Evolutionary conservation across 2,888 invertebrate species (phyloP), one percentile per base, ranked within the genome.

Genomic region (Lasioglossum calceatum): DNA sequence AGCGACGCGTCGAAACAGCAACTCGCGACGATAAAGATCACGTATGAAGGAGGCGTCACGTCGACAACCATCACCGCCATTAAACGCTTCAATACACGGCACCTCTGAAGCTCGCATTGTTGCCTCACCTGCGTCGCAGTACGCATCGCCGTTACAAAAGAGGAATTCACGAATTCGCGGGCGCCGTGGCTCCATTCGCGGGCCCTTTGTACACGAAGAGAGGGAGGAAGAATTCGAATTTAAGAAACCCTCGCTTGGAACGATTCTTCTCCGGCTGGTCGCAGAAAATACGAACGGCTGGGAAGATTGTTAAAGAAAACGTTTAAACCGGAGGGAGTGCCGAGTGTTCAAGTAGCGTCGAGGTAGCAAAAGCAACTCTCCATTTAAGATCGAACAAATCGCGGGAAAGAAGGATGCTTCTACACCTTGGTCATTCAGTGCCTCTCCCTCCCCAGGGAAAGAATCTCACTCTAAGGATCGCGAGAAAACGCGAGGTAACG

Each of bases 1-100:
- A 91, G 90, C 90, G 88, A 77, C 88, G 90, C 87, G 90, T 90
- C 90, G 88, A 90, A 91, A 91, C 90, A 90, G 88, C 90, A 87
- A 88, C 90, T 86, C 88, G 86, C 83, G 83, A 81, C 81, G 91
- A 88, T 89, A 88, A 90, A 91, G 90, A 91, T 91, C 90, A 75
- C 79, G 81, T 82, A 86, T 85, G 91, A 90, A 91, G 90, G 80
- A 90, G 84, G 84, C 80, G 76, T 87, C 87, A 84, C 81, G 86
- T 87, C 90, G 85, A 82, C 91, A 87, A 83, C 84, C 90, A 81
- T 82, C 81, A 79, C 89, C 88, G 86, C 90, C 85, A 91, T 91
- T 91, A 91, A 91, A 90, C 85, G 91, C 79, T 80, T 90, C 87
- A 87, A 91, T 90, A 87, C 76, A 79, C 84, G 82, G 85, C 85